Conservation (phyloP, 2,797 vertebrate species). For the Oryzias sinensis region DNA sequence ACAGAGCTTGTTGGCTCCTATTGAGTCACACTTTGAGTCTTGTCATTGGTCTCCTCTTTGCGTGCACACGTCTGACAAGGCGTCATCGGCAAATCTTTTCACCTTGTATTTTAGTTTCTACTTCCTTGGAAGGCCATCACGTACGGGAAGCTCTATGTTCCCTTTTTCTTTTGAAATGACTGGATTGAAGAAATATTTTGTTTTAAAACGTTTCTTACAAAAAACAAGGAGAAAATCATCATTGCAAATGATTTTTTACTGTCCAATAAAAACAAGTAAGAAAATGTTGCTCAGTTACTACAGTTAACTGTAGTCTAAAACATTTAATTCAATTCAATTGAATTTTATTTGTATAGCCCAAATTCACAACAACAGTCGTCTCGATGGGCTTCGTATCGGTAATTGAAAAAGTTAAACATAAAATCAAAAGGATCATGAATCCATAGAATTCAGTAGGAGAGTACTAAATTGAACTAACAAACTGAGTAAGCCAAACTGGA, state of each 20-base stretch:
- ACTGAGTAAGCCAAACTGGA: no score
- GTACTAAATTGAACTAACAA: no score
- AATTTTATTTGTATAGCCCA: no score
- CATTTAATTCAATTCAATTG: no score
- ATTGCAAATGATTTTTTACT: no score
- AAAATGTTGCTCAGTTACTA: no score
- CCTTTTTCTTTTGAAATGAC: slow-evolving; percentile 30
- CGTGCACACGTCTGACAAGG: slow-evolving; percentile 59
- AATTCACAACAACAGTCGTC: no score
- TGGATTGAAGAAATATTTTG: slow-evolving; percentile 34
- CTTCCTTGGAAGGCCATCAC: slow-evolving; percentile 27
- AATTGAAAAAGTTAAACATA: no score
- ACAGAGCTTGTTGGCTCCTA: background rate
- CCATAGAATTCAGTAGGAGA: no score
- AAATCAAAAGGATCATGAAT: no score
- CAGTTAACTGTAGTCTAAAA: background rate
- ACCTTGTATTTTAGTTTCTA: slow-evolving; percentile 45
- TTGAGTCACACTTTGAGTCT: slow-evolving; percentile 33
- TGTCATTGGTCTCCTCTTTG: slow-evolving; percentile 43
- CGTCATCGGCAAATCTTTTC: slow-evolving; percentile 39
- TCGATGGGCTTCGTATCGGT: no score
- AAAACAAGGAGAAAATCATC: background rate
- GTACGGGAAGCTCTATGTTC: slow-evolving; percentile 25
- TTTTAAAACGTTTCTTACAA: slow-evolving; percentile 11
- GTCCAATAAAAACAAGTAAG: no score